Base-by-base conservation (phyloP, 2,113 vertebrate genomes). In the Aleadryas rufinucha region DNA sequence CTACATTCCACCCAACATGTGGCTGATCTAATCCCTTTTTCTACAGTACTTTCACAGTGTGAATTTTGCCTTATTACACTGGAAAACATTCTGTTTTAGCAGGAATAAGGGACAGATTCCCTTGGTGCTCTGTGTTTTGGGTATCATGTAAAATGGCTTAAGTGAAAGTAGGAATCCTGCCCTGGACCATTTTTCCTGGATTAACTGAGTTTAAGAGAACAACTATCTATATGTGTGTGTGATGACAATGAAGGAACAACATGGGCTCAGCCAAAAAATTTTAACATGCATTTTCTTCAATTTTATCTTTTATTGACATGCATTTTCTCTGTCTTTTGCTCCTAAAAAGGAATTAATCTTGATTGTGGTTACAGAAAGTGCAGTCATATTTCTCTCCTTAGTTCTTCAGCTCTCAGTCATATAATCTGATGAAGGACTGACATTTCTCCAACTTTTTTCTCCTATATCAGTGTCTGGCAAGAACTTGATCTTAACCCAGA, bases 21-120 rank as follows among this genome's bases (percentile, higher is more conserved):
- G 88, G 85, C 49, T 91, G 70, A 87, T 79, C 74, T 87, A 84
- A 89, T 93, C 52, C n/a, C 65, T 60, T 90, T 82, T 84, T 92
- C 82, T 69, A 75, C 53, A 80, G 66, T 66, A 83, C 45, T 44
- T 80, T n/a, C 88, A 88, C 54, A 79, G 78, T 64, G 39, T 80
- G 82, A 90, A 41, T 90, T 87, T 90, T 87, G 10, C 23, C 49
- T 90, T 72, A n/a, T 72, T 79, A 53, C 24, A 31, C 24, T 56
- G 24, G 42, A 54, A 92, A 94, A 57, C 42, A n/a, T 72, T 92
- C 54, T 91, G 65, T 71, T 78, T 68, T 22, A 22, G 54, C 26
- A 76, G 60, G 26, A 75, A 17, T 10, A 87, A 64, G 9, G 17
- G 26, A 49, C 7, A 90, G 70, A 69, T 65, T 85, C 28, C 26